Conservation (phyloP, 1,140 invertebrate species). For the Listronotus bonariensis region DNA sequence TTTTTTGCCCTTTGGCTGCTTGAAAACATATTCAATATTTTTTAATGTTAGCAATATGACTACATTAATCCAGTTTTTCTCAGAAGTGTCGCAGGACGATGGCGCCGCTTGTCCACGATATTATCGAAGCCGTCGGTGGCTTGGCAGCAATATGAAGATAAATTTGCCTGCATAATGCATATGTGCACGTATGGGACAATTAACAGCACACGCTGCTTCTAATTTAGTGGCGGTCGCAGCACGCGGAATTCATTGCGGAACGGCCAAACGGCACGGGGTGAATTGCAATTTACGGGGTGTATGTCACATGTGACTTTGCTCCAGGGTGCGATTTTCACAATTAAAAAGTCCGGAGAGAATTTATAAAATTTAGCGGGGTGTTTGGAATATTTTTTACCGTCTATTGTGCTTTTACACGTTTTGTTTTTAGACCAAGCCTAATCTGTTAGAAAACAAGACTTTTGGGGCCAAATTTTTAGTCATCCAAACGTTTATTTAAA, state of each 20-base stretch:
- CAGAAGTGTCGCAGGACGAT: slow-evolving; percentile 1
- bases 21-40: no score
- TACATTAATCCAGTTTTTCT: no score
- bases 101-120: slow-evolving; percentile 16
- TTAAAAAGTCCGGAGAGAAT: slow-evolving; percentile 15
- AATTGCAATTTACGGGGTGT: slow-evolving; percentile 29
- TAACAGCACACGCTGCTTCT: slow-evolving; percentile 38
- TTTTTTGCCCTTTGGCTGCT: no score
- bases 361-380: background rate
- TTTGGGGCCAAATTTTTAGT: no score
- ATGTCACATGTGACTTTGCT: slow-evolving; percentile 23
- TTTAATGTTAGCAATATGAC: no score
- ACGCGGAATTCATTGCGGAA: slow-evolving; percentile 32
- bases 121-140: slow-evolving; percentile 30
- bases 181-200: slow-evolving; percentile 35
- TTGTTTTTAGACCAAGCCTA: no score
- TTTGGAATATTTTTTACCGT: no score
- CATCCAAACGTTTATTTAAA: no score
- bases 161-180: slow-evolving; percentile 38
- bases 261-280: slow-evolving; percentile 4
- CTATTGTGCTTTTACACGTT: no score
- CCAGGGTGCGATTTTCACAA: slow-evolving; percentile 2
- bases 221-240: slow-evolving; percentile 36
- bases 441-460: no score
- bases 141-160: slow-evolving; percentile 35